Evolutionary conservation across 2,888 invertebrate species (phyloP).

Genomic region (Eupithecia pulchellata): DNA sequence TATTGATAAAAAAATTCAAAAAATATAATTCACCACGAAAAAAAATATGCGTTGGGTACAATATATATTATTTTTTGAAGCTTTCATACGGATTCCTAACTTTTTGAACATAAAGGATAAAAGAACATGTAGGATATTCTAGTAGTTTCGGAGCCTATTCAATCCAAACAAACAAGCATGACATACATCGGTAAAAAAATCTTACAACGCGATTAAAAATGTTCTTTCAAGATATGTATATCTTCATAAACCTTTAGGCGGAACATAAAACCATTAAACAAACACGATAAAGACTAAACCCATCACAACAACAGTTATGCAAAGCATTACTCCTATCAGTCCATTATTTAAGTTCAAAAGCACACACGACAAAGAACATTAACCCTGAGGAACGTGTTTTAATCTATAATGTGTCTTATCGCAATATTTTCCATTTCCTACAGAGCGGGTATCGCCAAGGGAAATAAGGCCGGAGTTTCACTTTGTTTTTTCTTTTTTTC

Average conservation of each 20-base stretch:
- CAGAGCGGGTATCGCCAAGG: conserved; percentile 77
- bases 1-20: not conserved
- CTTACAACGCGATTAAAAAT: not conserved
- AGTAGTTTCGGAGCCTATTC: no score
- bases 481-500: conserved; percentile 67
- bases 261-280: conserved; percentile 12
- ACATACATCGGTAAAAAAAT: no score
- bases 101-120: no score
- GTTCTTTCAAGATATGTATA: not conserved
- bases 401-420: conserved; percentile 86
- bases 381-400: conserved; percentile 75
- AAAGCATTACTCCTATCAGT: conserved; percentile 50
- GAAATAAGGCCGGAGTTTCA: conserved; percentile 85
- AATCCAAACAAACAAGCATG: no score
- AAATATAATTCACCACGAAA: no score
- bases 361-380: conserved; percentile 68
- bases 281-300: conserved; percentile 25
- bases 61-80: no score
- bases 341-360: conserved; percentile 73
- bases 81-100: no score
- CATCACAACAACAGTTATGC: conserved; percentile 58
- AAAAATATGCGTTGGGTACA: no score
- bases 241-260: conserved; percentile 4
- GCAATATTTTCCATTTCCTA: conserved; percentile 85
- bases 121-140: no score